Conservation (phyloP, 2,888 invertebrate species). For the Campoplex nolae region DNA sequence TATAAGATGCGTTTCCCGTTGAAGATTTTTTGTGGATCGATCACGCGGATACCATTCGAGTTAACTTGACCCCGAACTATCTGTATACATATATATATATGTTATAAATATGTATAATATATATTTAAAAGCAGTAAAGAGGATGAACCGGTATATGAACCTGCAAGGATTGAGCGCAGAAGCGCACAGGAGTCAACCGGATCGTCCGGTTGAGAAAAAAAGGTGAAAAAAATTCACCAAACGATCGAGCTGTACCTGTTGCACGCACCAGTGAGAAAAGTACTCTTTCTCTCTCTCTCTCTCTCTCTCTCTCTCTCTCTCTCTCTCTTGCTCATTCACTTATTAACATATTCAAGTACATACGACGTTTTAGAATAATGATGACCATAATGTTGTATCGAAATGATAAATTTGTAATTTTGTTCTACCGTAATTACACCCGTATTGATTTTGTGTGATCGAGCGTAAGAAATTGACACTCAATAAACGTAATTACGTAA, state of each 20-base stretch:
- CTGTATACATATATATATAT: constrained; percentile 17
- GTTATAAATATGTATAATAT: constrained; percentile 18
- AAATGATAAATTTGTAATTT: constrained; percentile 20
- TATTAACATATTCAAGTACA: background rate
- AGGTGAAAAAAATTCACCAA: constrained; percentile 40
- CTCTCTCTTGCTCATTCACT: constrained; percentile 24
- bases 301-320: constrained; percentile 14
- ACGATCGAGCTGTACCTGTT: constrained; percentile 57
- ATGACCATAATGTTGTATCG: background rate
- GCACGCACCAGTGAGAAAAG: constrained; percentile 53
- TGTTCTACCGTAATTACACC: constrained; percentile 16
- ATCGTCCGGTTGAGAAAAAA: constrained; percentile 46
- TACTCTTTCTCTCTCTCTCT: constrained; percentile 23
- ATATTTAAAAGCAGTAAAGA: constrained; percentile 20
- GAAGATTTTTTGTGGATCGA: constrained; percentile 58
- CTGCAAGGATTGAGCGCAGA: constrained; percentile 44
- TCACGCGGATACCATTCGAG: constrained; percentile 39
- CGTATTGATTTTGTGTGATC: constrained; percentile 20
- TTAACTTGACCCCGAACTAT: constrained; percentile 32
- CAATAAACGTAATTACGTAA: constrained; percentile 59
- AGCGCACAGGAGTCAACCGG: constrained; percentile 60
- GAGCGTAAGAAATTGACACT: constrained; percentile 57
- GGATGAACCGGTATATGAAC: constrained; percentile 49
- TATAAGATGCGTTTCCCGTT: constrained; percentile 44
- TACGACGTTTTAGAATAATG: constrained; percentile 18